Evolutionary conservation across 2,113 vertebrate species (phyloP).

Genomic region (Nibea coibor): DNA sequence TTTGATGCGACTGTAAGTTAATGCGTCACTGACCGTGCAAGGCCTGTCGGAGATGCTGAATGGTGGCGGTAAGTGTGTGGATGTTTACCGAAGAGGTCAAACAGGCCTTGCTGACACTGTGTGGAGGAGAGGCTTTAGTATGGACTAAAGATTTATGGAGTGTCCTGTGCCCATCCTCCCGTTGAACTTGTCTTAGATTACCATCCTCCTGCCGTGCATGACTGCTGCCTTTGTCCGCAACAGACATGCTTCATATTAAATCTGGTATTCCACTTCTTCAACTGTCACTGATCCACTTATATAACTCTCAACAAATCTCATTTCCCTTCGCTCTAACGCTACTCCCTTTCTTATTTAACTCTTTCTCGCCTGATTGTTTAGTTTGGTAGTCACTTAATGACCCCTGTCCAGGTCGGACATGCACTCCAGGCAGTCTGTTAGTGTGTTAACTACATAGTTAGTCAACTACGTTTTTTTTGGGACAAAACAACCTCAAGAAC

Average conservation of each 20-base stretch:
- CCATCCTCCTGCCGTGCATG: slow-evolving; percentile 52
- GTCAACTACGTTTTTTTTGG: neutral
- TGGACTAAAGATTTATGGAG: slow-evolving; percentile 61
- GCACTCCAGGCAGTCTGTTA: neutral
- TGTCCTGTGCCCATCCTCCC: slow-evolving; percentile 50
- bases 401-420: neutral
- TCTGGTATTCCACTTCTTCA: slow-evolving; percentile 69
- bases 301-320: slow-evolving; percentile 50
- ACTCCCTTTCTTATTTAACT: slow-evolving; percentile 39
- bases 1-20: slow-evolving; percentile 8
- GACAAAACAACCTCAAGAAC: neutral
- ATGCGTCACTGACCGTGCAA: slow-evolving; percentile 2
- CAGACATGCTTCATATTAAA: slow-evolving; percentile 73
- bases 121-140: slow-evolving; percentile 35
- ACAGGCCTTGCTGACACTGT: slow-evolving; percentile 28
- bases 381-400: slow-evolving; percentile 2
- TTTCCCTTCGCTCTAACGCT: slow-evolving; percentile 23
- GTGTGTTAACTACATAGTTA: neutral
- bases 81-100: slow-evolving; percentile 47
- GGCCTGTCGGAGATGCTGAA: slow-evolving; percentile 12
- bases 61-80: neutral
- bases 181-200: slow-evolving; percentile 66
- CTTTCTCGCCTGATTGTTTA: neutral
- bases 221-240: slow-evolving; percentile 69
- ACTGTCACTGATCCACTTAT: slow-evolving; percentile 69